Conservation (phyloP, 2,888 invertebrate genomes). For the Vanessa cardui region DNA sequence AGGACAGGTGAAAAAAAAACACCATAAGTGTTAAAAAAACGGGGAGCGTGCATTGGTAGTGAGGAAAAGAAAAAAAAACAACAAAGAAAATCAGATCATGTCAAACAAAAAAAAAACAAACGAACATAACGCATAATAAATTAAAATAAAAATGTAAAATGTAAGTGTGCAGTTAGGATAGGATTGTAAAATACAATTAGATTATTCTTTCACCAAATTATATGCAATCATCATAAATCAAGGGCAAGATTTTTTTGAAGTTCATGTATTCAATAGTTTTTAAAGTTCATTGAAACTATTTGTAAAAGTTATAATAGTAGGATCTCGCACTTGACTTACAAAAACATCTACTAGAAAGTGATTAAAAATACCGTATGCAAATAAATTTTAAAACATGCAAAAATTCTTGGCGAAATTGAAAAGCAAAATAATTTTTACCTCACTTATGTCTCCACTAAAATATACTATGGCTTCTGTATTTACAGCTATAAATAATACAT, state of each 20-base stretch:
- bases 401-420: conserved; percentile 44
- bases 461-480: conserved; percentile 22
- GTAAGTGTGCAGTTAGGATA: conserved; percentile 75
- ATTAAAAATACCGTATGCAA: conserved; percentile 66
- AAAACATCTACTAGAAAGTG: conserved; percentile 57
- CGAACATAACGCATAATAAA: conserved; percentile 59
- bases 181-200: conserved; percentile 77
- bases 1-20: conserved; percentile 66
- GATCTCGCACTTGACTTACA: conserved; percentile 71
- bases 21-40: conserved; percentile 70
- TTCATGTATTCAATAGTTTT: neutral
- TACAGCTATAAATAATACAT: conserved; percentile 23
- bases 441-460: conserved; percentile 32
- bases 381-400: conserved; percentile 67
- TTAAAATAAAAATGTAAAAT: conserved; percentile 55
- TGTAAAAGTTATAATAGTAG: neutral
- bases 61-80: conserved; percentile 78
- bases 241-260: conserved; percentile 56
- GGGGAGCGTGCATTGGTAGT: conserved; percentile 78
- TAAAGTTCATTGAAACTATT: neutral
- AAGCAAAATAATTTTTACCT: conserved; percentile 51
- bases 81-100: conserved; percentile 81
- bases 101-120: conserved; percentile 71
- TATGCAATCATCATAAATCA: conserved; percentile 61
- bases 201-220: conserved; percentile 73